A percentile compares a stretch with the other conserved stretches of the same genome.
Evolutionary conservation across 2,113 vertebrate genomes (phyloP).

Genomic region (Limanda limanda): DNA sequence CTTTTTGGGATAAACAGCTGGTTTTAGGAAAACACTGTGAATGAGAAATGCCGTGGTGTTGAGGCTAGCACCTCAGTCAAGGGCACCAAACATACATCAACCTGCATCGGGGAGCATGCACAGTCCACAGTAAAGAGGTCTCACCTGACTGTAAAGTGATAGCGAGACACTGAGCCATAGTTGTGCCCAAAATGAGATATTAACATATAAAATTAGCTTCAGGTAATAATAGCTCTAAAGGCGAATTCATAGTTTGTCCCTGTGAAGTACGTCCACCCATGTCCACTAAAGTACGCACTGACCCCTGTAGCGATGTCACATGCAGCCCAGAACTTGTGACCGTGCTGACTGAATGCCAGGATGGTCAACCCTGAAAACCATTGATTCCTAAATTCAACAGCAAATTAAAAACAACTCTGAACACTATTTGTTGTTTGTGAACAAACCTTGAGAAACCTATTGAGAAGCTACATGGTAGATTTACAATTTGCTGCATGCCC

Average conservation of each 20-base stretch:
- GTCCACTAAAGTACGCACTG: too few species aligned
- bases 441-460: constrained; percentile 37
- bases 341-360: background rate
- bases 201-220: background rate
- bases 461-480: constrained; percentile 15
- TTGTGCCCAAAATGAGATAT: background rate
- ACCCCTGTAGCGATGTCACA: too few species aligned
- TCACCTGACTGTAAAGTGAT: background rate
- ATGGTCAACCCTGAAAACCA: background rate
- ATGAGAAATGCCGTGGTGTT: background rate
- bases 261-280: too few species aligned
- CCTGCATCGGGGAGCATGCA: background rate
- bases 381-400: constrained; percentile 25
- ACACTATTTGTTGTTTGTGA: constrained; percentile 30
- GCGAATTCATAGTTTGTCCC: too few species aligned
- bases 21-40: background rate
- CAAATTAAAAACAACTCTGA: constrained; percentile 11
- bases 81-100: background rate
- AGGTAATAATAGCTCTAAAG: too few species aligned
- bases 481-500: constrained; percentile 16
- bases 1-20: constrained; percentile 2
- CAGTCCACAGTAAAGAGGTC: background rate
- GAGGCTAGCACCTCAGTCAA: background rate
- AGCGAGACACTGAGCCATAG: background rate
- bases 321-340: too few species aligned